Base-by-base conservation (phyloP, 2,797 vertebrate species). In the Rhyacichthys aspro region DNA sequence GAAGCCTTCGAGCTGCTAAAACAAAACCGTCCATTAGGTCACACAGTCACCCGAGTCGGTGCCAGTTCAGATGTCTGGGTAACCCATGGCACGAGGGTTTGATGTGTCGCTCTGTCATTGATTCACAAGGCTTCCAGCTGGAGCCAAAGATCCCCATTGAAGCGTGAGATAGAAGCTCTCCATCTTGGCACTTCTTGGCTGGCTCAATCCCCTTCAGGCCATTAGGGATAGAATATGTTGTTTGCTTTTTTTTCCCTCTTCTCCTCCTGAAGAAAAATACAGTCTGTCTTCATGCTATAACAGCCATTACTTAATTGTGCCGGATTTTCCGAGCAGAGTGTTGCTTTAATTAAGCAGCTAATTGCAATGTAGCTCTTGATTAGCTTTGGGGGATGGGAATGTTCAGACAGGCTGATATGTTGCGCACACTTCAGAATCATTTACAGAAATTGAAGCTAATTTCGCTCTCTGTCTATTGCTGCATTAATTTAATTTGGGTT, bases 401-500 rank as follows among this genome's bases (percentile, higher is more conserved):
- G 94, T 95, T 95, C 94, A 93, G 94, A 94, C 91, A 94, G 94
- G 91, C 95, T 94, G 95, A 98, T 96, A 96, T 95, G 96, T 96
- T 97, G 96, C 95, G 94, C 96, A 96, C 96, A 98, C 96, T 98
- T 98, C 96, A 98, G 94, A 98, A 95, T 96, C 96, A 98, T 98
- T 98, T 98, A 98, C 95, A 97, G 96, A 96, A 99, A 98, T 98
- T 96, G 96, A 96, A 98, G 96, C 97, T 98, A 99, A 99, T 98
- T 98, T 97, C 94, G 93, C 95, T 98, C 96, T 97, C 97, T 96
- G 95, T 97, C 97, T 98, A 97, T 95, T 95, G 96, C 96, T 94
- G 95, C 95, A 98, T 98, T 99, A 99, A 98, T 99, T 99, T 99
- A 99, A 98, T 99, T 99, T 99, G 96, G 95, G 95, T 95, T 98